Base-by-base conservation (phyloP, 2,797 vertebrate genomes). In the Rhadinocentrus ornatus region DNA sequence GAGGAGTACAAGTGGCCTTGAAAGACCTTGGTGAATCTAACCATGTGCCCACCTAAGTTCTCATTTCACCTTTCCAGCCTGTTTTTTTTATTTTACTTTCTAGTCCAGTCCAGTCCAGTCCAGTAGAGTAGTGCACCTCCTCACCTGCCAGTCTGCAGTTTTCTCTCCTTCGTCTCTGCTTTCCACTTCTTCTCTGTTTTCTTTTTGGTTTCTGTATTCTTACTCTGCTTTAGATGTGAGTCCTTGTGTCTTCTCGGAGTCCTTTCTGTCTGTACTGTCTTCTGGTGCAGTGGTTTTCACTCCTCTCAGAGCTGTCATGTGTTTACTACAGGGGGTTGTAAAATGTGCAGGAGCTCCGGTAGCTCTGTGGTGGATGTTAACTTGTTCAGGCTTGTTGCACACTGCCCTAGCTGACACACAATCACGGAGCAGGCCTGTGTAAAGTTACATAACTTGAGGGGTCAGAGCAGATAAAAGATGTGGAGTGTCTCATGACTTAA, bases 111-210 rank as follows among this genome's bases (percentile, higher is more conserved):
- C 12, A n/a, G 75, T 87, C 86, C 72, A 90, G 90, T 93, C 77
- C 89, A 91, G 85, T 93, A 93, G 93, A 93, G 63, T 93, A 96
- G 91, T 95, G 82, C 90, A 85, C 92, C 86, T 88, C 72, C 88
- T 88, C 78, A 77, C 84, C 74, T 78, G 64, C 79, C 83, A 91
- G 86, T 93, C 92, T 88, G 82, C 92, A 80, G 62, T 91, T 89
- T 74, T 90, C 66, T 82, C 65, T 78, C 61, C 32, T 74, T 39
- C 22, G 2, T 59, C 46, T 71, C 52, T 85, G 27, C 64, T 62
- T 81, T 12, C n/a, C 66, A 41, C 44, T 35, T 39, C 78, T 32
- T 74, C 46, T 59, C 54, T 76, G n/a, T 62, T 18, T n/a, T 60
- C 27, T 57, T 18, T 26, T 24, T 35, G 18, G 81, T 53, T 61